A percentile compares a stretch with the other conserved stretches of the same genome.
These are phyloP conservation scores for Spondyliosoma cantharus DNA, from an alignment of 2,797 vertebrate species.

Conservation along the genomic window DNA sequence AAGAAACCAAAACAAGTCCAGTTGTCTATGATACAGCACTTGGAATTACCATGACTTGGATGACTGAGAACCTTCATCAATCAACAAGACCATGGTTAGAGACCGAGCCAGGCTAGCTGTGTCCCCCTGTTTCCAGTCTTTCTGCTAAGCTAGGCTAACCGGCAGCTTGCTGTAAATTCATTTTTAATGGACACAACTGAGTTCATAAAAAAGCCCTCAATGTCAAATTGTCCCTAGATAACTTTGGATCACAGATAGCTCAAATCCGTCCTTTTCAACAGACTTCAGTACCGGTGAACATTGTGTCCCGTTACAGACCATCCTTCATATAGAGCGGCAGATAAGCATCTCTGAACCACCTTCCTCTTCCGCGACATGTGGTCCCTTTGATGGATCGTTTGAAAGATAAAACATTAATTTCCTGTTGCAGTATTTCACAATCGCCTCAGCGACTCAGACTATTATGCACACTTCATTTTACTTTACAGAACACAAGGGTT, in stretches of 20 bases:
- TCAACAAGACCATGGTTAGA: too few species aligned
- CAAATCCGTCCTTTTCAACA: neutral
- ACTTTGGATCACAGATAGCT: neutral
- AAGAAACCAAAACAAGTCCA: too few species aligned
- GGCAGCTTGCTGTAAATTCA: neutral
- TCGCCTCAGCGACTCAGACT: neutral
- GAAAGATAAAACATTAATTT: conserved; percentile 28
- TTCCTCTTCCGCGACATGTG: neutral
- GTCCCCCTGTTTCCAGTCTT: too few species aligned
- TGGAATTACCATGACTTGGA: too few species aligned
- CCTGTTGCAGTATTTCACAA: conserved; percentile 12
- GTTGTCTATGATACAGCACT: too few species aligned
- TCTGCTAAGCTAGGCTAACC: too few species aligned
- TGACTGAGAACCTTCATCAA: too few species aligned
- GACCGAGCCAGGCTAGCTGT: too few species aligned
- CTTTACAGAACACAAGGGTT: neutral
- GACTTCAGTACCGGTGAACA: neutral
- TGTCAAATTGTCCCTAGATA: neutral
- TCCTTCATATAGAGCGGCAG: neutral
- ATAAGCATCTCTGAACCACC: conserved; percentile 19
- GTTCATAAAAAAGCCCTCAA: too few species aligned
- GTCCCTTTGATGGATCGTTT: neutral
- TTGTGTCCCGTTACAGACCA: neutral
- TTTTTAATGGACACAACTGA: neutral
- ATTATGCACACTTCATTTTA: neutral